Evolutionary conservation across 2,888 invertebrate species (phyloP).

Genomic region (Spatulosminthurus flaviceps): DNA sequence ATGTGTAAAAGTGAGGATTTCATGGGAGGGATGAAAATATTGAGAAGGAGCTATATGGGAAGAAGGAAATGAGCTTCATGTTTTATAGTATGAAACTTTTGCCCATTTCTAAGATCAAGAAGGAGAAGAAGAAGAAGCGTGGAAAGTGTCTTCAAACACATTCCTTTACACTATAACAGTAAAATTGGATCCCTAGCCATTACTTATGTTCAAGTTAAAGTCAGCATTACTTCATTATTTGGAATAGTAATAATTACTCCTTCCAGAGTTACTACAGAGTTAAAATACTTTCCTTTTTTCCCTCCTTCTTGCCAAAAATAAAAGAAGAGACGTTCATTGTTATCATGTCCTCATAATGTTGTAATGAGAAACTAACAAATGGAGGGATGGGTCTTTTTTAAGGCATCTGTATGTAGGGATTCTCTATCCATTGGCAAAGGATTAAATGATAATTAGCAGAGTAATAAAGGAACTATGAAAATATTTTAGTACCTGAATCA

Average conservation of each 20-base stretch:
- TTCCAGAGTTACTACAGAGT: too few relatives aligned
- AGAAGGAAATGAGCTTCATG: not conserved
- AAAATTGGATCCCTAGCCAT: too few relatives aligned
- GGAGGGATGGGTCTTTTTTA: not conserved
- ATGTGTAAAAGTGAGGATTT: not conserved
- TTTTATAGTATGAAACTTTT: not conserved
- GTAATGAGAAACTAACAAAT: not conserved
- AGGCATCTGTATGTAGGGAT: not conserved
- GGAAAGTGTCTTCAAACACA: too few relatives aligned
- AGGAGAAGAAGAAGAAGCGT: too few relatives aligned
- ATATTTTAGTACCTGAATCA: slow-evolving; percentile 7
- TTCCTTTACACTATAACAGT: too few relatives aligned
- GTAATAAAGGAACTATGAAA: slow-evolving; percentile 15
- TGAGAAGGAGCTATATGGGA: not conserved
- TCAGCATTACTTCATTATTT: too few relatives aligned
- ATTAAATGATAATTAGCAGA: slow-evolving; percentile 15
- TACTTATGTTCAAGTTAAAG: too few relatives aligned
- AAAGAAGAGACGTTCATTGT: too few relatives aligned
- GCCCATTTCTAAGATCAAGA: not conserved
- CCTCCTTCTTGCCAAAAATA: too few relatives aligned
- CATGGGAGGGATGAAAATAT: not conserved
- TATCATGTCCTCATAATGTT: not conserved
- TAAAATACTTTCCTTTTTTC: too few relatives aligned
- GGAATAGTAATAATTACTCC: too few relatives aligned
- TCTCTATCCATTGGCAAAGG: too few relatives aligned